Evolutionary conservation across 2,113 vertebrate genomes (phyloP).

Genomic region (Zosterops japonicus): DNA sequence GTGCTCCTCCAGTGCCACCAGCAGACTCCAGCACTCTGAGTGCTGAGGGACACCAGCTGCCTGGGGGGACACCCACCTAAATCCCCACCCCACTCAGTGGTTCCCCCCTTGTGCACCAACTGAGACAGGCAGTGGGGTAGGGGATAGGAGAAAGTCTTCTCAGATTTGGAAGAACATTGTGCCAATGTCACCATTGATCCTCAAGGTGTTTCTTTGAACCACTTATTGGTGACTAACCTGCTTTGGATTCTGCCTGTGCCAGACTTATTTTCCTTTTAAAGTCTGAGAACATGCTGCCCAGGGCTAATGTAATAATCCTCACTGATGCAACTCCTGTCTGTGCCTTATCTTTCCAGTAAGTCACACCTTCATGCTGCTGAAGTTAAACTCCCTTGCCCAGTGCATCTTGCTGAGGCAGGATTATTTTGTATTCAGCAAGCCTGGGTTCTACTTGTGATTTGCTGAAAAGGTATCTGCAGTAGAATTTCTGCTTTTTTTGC

Average conservation of each 20-base stretch:
- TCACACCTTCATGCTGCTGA: background rate
- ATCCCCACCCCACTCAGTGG: background rate
- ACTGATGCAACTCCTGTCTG: conserved; percentile 15
- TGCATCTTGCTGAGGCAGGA: conserved; percentile 6
- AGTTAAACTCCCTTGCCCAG: background rate
- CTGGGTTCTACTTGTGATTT: background rate
- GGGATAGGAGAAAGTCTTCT: background rate
- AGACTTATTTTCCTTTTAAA: background rate
- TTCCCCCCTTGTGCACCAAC: background rate
- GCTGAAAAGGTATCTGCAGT: background rate
- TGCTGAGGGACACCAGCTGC: background rate
- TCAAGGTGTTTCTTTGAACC: background rate
- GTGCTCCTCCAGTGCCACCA: background rate
- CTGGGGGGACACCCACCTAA: background rate
- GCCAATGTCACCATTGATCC: background rate
- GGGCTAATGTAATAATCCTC: conserved; percentile 12
- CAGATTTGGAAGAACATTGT: background rate
- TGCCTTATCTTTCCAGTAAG: background rate
- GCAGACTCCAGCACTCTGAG: background rate
- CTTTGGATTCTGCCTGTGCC: background rate
- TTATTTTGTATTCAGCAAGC: background rate
- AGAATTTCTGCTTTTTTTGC: background rate
- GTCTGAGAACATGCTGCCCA: background rate
- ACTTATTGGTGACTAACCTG: background rate
- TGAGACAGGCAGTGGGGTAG: background rate